These are phyloP conservation scores for Amphiduros pacificus DNA, from an alignment of 2,888 invertebrate species.

Conservation along the genomic window DNA sequence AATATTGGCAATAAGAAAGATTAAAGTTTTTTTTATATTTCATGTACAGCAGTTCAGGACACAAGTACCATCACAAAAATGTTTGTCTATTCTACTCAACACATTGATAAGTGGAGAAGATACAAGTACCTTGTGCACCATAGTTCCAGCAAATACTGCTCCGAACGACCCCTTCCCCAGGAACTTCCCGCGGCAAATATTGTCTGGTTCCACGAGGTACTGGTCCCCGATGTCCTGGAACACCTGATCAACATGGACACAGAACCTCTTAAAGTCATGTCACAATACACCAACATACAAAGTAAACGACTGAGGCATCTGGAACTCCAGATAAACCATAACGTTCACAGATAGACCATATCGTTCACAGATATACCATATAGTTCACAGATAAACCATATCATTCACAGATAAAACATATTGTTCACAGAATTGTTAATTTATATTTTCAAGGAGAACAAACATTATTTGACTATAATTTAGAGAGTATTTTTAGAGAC, in stretches of 20 bases:
- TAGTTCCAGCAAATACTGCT: conserved; percentile 74
- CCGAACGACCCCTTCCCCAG: conserved; percentile 98
- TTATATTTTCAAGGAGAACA: too few species aligned
- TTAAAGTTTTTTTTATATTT: not conserved
- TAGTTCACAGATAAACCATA: too few species aligned
- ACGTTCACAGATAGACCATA: too few species aligned
- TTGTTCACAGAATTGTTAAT: too few species aligned
- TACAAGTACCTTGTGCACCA: conserved; percentile 40
- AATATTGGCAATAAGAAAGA: not conserved
- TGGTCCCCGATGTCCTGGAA: conserved; percentile 86
- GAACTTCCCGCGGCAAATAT: conserved; percentile 70
- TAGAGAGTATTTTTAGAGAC: too few species aligned
- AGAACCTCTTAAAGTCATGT: too few species aligned
- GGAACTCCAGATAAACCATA: too few species aligned
- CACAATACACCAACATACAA: too few species aligned
- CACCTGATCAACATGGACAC: conserved; percentile 57
- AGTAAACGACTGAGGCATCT: too few species aligned
- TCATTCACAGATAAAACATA: too few species aligned
- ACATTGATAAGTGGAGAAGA: not conserved
- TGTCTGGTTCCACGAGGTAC: conserved; percentile 75
- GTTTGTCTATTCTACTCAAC: not conserved
- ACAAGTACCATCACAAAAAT: not conserved
- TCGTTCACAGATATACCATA: too few species aligned
- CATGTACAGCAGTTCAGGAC: not conserved
- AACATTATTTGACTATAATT: too few species aligned